Conservation (phyloP, 2,888 invertebrate genomes). For the Electrophaes corylata region DNA sequence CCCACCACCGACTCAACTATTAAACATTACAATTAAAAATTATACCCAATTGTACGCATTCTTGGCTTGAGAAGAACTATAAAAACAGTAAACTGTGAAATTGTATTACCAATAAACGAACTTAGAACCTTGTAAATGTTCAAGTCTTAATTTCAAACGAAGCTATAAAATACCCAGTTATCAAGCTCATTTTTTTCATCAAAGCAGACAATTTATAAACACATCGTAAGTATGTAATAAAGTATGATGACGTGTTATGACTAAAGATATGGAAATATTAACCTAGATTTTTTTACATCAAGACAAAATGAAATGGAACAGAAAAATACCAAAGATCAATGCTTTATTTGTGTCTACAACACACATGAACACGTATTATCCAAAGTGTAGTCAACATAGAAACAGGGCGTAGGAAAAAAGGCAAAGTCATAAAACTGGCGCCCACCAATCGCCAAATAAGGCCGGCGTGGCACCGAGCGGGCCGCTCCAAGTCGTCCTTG, state of each 20-base stretch:
- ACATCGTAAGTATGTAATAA: constrained; percentile 34
- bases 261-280: constrained; percentile 28
- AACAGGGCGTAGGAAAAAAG: constrained; percentile 78
- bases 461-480: constrained; percentile 74
- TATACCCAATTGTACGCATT: constrained; percentile 62
- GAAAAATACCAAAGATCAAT: constrained; percentile 61
- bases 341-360: constrained; percentile 55
- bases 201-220: constrained; percentile 35
- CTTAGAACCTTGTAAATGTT: too few relatives aligned
- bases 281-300: constrained; percentile 27
- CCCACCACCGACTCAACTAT: constrained; percentile 64
- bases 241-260: constrained; percentile 41
- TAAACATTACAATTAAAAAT: constrained; percentile 40
- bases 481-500: constrained; percentile 77
- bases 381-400: constrained; percentile 71
- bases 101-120: too few relatives aligned
- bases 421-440: constrained; percentile 83
- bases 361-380: constrained; percentile 65
- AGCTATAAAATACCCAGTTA: not conserved
- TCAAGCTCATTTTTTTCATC: not conserved
- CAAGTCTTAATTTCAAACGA: not conserved
- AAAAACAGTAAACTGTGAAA: not conserved
- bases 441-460: constrained; percentile 83
- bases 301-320: constrained; percentile 54
- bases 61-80: constrained; percentile 8